Conservation (phyloP, 1,140 invertebrate genomes). For the Bathynomus jamesi region DNA sequence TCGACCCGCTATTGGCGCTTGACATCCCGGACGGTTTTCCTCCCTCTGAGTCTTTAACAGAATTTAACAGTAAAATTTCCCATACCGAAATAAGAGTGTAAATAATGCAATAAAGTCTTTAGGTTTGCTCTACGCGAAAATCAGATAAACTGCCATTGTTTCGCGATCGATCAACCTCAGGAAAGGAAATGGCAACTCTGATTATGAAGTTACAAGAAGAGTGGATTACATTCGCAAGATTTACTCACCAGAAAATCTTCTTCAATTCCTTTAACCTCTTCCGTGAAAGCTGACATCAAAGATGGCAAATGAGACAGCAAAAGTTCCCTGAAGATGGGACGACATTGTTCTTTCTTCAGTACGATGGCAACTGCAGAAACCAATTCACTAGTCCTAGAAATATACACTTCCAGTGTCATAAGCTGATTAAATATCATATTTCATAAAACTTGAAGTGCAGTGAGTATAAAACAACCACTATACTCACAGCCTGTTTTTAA, state of each 20-base stretch:
- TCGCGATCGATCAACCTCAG: too few species aligned
- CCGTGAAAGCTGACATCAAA: constrained; percentile 25
- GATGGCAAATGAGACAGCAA: constrained; percentile 28
- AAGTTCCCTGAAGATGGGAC: constrained; percentile 20
- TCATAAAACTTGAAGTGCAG: too few species aligned
- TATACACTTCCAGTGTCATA: too few species aligned
- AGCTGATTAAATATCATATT: too few species aligned
- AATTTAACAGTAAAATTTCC: too few species aligned
- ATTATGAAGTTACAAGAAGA: too few species aligned
- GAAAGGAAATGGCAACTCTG: too few species aligned
- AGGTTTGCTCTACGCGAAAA: too few species aligned
- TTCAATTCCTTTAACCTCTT: constrained; percentile 30
- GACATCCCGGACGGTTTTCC: constrained; percentile 17
- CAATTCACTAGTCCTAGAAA: constrained; percentile 31
- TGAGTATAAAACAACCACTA: not conserved
- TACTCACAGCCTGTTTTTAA: constrained; percentile 26
- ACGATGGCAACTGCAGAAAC: constrained; percentile 30
- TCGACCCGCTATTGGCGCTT: constrained; percentile 26
- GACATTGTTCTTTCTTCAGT: constrained; percentile 22
- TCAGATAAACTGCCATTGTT: too few species aligned
- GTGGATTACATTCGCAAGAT: too few species aligned
- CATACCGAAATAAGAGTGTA: too few species aligned
- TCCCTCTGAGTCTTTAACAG: constrained; percentile 17
- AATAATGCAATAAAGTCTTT: too few species aligned
- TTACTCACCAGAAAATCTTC: constrained; percentile 33